Evolutionary conservation across 2,888 invertebrate genomes (phyloP), one percentile per base, ranked within the genome.

Genomic region (Tenthredo mesomela): DNA sequence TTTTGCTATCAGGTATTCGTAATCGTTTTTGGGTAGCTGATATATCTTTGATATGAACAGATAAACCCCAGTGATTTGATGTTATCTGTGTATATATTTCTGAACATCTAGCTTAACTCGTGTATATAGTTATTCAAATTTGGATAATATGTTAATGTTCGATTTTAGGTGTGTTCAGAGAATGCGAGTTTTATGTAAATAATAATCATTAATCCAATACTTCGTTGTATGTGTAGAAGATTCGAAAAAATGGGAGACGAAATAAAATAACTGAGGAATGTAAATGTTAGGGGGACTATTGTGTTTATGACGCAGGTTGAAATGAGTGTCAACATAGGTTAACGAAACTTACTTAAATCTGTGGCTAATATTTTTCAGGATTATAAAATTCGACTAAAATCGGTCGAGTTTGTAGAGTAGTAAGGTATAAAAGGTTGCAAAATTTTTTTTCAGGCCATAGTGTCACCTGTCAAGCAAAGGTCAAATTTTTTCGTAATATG

Each of bases 391-490:
- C 2, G 7, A 9, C 9, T 0, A 43, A 21, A 73, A 21, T 21
- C 3, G 43, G 71, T 43, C 40, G 10, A 77, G 29, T 50, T 54
- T 77, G 29, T 54, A 33, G 29, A 54, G 15, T 77, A 54, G 15
- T 77, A 50, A 29, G 54, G 18, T 67, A 15, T 67, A 33, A 73
- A 73, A 73, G 43, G 15, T 47, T 25, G 21, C 1, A 73, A 29
- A 33, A 29, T 33, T 54, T 40, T 54, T 40, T 21, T 21, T 21
- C 9, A 21, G 71, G 10, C 77, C n/a, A n/a, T n/a, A 43, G 61
- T 61, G 50, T 80, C 37, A 61, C 25, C 61, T 80, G 80, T 80
- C 80, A 61, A 40, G 37, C 77, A 47, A 43, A 80, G 80, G 80
- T 80, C 80, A 40, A 65, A 5, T 80, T 77, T 61, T 21, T 9